Conservation (phyloP, 1,140 invertebrate species). For the Argopecten irradians region DNA sequence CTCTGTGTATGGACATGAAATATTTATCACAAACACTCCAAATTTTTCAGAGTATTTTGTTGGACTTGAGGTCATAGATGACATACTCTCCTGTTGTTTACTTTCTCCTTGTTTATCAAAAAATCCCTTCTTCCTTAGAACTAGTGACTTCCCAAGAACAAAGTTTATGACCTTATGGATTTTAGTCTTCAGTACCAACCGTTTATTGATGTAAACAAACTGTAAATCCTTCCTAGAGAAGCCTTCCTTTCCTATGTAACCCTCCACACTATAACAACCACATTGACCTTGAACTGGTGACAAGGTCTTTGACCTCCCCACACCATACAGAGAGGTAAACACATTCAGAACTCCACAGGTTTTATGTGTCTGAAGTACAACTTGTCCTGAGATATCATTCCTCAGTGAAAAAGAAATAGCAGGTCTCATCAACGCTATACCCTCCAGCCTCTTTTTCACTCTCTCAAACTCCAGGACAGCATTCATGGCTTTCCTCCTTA, state of each 20-base stretch:
- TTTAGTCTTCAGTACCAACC: slow-evolving; percentile 79
- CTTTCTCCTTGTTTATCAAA: slow-evolving; percentile 31
- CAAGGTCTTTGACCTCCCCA: slow-evolving; percentile 76
- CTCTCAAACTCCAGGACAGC: slow-evolving; percentile 80
- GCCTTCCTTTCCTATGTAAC: slow-evolving; percentile 79
- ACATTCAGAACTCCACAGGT: slow-evolving; percentile 78
- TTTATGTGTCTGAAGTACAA: slow-evolving; percentile 80
- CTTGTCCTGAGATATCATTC: slow-evolving; percentile 80
- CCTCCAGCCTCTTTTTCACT: slow-evolving; percentile 79
- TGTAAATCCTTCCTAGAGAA: slow-evolving; percentile 78
- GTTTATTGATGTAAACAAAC: slow-evolving; percentile 83
- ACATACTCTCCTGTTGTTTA: slow-evolving; percentile 11
- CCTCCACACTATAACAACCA: slow-evolving; percentile 79
- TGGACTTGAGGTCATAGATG: slow-evolving; percentile 57
- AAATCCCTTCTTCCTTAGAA: slow-evolving; percentile 62
- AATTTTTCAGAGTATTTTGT: slow-evolving; percentile 74
- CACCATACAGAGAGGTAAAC: slow-evolving; percentile 79
- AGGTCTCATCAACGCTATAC: slow-evolving; percentile 81
- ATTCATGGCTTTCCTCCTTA: slow-evolving; percentile 80
- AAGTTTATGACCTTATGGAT: slow-evolving; percentile 79
- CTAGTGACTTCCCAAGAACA: slow-evolving; percentile 72
- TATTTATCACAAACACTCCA: slow-evolving; percentile 81
- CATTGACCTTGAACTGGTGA: slow-evolving; percentile 78
- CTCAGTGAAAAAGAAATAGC: slow-evolving; percentile 80
- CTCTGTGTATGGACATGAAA: slow-evolving; percentile 80